phyloP scores from a whole-genome alignment of 2,888 invertebrate species.

The Drosophila mayaguana region DNA sequence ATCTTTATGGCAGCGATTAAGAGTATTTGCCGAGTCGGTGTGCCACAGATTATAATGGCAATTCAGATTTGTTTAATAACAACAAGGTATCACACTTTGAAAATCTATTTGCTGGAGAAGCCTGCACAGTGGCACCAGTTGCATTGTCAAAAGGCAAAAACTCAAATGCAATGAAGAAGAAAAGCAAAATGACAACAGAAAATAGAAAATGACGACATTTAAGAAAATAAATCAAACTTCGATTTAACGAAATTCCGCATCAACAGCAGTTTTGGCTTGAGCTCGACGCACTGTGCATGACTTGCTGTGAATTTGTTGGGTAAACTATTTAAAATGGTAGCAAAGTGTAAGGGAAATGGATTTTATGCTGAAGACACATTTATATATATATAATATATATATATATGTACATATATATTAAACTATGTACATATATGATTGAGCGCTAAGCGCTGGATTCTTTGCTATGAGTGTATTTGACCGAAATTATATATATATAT shows the following conservation, averaged over 20 bases:
- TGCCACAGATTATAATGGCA: constrained; percentile 18
- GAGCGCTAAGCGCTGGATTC: neutral
- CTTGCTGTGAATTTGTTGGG: constrained; percentile 54
- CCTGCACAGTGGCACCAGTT: constrained; percentile 35
- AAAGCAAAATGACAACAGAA: neutral
- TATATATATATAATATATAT: too few relatives aligned
- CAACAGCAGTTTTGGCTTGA: neutral
- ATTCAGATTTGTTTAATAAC: constrained; percentile 2
- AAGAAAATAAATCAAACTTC: too few relatives aligned
- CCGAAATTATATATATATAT: neutral
- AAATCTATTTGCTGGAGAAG: constrained; percentile 61
- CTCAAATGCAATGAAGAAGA: neutral
- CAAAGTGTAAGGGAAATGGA: constrained; percentile 23
- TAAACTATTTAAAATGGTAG: constrained; percentile 39
- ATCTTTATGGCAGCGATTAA: constrained; percentile 17
- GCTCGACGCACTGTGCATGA: constrained; percentile 35
- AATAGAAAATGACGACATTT: neutral
- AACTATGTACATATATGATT: neutral
- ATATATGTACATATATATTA: too few relatives aligned
- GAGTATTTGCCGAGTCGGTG: constrained; percentile 34
- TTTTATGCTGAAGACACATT: constrained; percentile 35
- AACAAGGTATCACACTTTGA: constrained; percentile 13
- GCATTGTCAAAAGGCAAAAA: neutral
- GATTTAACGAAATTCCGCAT: neutral
- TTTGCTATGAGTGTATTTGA: neutral